These are phyloP conservation scores for Erebia ligea DNA, from an alignment of 2,888 invertebrate species.

Conservation along the genomic window DNA sequence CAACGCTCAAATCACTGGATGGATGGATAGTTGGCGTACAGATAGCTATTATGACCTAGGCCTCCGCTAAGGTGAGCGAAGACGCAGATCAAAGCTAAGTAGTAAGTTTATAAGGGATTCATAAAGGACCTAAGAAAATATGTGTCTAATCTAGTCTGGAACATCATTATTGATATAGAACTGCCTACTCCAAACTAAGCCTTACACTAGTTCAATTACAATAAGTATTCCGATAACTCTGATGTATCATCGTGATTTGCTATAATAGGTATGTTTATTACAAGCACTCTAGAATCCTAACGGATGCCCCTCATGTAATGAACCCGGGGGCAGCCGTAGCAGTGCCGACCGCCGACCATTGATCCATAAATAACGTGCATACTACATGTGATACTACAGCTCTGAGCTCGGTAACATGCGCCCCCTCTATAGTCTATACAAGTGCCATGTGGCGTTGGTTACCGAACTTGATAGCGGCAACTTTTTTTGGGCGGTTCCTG, in stretches of 20 bases:
- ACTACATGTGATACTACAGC: too few relatives aligned
- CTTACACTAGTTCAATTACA: background rate
- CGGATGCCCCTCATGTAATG: conserved; percentile 26
- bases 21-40: too few relatives aligned
- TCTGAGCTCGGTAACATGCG: background rate
- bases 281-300: conserved; percentile 24
- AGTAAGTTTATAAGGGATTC: too few relatives aligned
- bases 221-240: background rate
- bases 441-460: background rate
- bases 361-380: conserved; percentile 31
- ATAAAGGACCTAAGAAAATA: too few relatives aligned
- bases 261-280: conserved; percentile 6
- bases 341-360: conserved; percentile 25
- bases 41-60: too few relatives aligned
- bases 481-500: background rate
- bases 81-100: too few relatives aligned
- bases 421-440: background rate
- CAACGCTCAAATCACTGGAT: too few relatives aligned
- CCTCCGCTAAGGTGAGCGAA: too few relatives aligned
- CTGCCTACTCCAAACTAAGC: too few relatives aligned
- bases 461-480: background rate
- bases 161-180: too few relatives aligned
- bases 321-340: conserved; percentile 31
- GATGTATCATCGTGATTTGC: background rate
- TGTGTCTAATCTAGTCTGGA: too few relatives aligned